Evolutionary conservation across 37 sponge, comb jelly and placozoan genomes (phyloP).

Genomic region (Corticium candelabrum): DNA sequence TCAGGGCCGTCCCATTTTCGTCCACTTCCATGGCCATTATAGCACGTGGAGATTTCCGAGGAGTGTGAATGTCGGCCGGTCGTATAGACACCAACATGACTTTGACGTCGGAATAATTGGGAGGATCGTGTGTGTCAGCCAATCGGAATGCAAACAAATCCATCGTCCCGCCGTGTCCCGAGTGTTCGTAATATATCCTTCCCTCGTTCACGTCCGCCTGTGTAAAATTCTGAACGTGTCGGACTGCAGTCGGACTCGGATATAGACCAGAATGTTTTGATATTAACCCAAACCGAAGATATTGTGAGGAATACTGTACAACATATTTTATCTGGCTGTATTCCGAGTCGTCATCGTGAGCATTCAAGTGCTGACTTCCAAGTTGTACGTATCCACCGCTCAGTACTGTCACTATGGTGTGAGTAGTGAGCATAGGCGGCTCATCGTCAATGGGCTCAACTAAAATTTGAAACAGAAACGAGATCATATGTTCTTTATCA

Average conservation of each 20-base stretch:
- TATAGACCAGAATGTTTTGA: background rate
- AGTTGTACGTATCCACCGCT: background rate
- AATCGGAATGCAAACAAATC: background rate
- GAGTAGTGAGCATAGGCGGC: background rate
- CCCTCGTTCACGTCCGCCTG: background rate
- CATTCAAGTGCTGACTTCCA: background rate
- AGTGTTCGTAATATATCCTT: background rate
- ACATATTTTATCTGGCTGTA: background rate
- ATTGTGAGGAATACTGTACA: background rate
- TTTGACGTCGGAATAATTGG: background rate
- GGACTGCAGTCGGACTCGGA: background rate
- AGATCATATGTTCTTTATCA: background rate
- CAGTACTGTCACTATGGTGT: background rate
- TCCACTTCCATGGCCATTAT: background rate
- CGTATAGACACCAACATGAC: background rate
- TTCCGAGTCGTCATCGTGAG: background rate
- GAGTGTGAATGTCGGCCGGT: background rate
- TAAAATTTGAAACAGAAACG: background rate
- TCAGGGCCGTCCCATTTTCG: background rate
- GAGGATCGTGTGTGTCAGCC: background rate
- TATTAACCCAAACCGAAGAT: background rate
- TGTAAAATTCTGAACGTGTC: background rate
- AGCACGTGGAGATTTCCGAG: background rate
- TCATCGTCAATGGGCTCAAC: background rate
- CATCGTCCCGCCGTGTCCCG: background rate